Base-by-base conservation (phyloP, 2,113 vertebrate species). In the Globicephala melas region DNA sequence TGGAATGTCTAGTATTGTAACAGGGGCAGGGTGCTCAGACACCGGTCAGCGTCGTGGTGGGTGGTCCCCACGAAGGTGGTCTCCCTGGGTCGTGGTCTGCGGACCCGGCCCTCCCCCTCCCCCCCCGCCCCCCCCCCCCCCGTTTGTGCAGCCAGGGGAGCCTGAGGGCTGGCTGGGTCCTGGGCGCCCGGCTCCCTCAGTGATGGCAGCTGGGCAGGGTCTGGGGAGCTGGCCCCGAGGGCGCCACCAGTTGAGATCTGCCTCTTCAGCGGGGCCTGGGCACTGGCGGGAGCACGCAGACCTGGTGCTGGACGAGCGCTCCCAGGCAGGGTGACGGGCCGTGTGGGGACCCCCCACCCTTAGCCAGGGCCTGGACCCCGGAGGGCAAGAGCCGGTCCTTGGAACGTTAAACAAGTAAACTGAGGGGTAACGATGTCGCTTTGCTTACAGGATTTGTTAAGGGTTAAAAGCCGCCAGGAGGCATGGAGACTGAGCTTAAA, bases 191-290 rank as follows among this genome's bases (percentile, higher is more conserved):
- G 44, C 17, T 53, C 44, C 74, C 44, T 33, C 47, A 28, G 20
- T 77, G 28, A 31, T 50, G 28, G 50, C 0, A 17, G 17, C 74
- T 33, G 17, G 2, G 5, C 74, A 50, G 44, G 74, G 44, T 12
- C 44, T 77, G 74, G 10, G 47, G 44, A 21, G 28, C 74, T 21
- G 44, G 74, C 17, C 28, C 17, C 50, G 28, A 33, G 31, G 17
- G 17, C 20, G 74, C 74, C 11, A 44, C 18, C 74, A 77, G 28
- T 44, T 53, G 47, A 33, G 28, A 9, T 33, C 31, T 5, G 1
- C 5, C 28, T 28, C 21, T 62, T 9, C 3, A 26, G 13, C 1
- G 0, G 0, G 28, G 28, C 28, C 74, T 53, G 28, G 44, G 17
- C 44, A 20, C 44, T 33, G 44, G 44, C 4, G 31, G 74, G 17